Evolutionary conservation across 1,140 invertebrate genomes (phyloP), one percentile per base, ranked within the genome.

Genomic region (Musca domestica): DNA sequence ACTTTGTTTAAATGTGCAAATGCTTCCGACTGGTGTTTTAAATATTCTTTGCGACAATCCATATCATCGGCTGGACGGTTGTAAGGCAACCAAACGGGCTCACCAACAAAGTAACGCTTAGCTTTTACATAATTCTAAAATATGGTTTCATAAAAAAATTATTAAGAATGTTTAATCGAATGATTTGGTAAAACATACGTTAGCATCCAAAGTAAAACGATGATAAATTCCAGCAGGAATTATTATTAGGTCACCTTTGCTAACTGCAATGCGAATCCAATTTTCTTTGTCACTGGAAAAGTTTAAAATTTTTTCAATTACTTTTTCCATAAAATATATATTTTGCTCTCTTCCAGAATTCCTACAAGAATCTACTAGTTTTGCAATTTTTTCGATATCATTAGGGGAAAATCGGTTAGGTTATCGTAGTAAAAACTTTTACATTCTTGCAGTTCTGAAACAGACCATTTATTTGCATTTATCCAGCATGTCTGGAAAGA

Each of bases 201-300:
- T 90, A 7, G 78, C 82, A 81, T 99, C 95, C n/a, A 96, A 84
- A 6, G 95, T 98, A 80, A 99, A 99, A 64, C 98, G 87, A 77
- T 99, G 98, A 83, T 99, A 99, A 72, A 98, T 98, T 65, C 98
- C 98, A 73, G 94, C 92, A 0, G 97, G 97, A 63, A 99, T 88
- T 67, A 98, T 89, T 46, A 99, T 88, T 77, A 99, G 84, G 84
- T 99, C 97, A 10, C 95, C 95, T 19, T 90, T 85, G 0, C 82
- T 81, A 0, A 97, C 92, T 74, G 90, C 84, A 64, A 99, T 96
- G 19, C 98, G 87, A 65, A 99, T 93, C 98, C 97, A 99, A 54
- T 91, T 82, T 76, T 99, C 96, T n/a, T 89, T 76, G 23, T 54
- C 64, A 25, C 79, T 81, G 41, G 3, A 58, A 65, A 20, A n/a